Conservation (phyloP, 2,888 invertebrate species). For the Hipparchia sbordonii region DNA sequence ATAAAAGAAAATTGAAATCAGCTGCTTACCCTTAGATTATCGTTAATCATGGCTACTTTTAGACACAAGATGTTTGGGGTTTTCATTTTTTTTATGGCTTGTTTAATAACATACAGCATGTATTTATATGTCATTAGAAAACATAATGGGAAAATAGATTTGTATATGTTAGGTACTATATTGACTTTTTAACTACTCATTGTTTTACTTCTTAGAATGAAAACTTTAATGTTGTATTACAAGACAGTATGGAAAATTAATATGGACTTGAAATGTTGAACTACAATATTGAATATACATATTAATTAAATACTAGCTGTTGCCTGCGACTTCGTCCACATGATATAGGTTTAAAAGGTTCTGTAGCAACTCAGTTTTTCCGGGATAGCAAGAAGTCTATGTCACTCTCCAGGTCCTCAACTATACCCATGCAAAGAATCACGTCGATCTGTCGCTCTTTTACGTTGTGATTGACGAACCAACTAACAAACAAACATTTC, state of each 20-base stretch:
- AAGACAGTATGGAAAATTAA: neutral
- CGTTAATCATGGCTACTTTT: constrained; percentile 51
- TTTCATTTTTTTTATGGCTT: constrained; percentile 47
- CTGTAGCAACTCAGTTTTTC: no score
- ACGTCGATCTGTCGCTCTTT: no score
- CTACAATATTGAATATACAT: neutral
- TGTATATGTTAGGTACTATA: constrained; percentile 53
- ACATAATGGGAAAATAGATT: constrained; percentile 49
- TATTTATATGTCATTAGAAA: constrained; percentile 58
- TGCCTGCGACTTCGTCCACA: neutral
- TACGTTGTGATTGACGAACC: no score
- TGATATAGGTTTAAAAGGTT: neutral
- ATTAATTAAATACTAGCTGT: neutral
- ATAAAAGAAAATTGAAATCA: neutral
- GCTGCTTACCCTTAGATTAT: neutral
- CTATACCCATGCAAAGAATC: no score
- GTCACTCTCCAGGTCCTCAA: no score
- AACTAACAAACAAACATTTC: no score
- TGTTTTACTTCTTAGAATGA: neutral
- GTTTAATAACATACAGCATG: constrained; percentile 55
- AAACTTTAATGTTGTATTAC: neutral
- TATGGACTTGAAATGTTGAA: no score
- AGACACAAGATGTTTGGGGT: constrained; percentile 52
- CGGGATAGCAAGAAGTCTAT: no score
- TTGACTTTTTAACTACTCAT: constrained; percentile 47